phyloP scores from a whole-genome alignment of 2,113 vertebrate species.

The Neodontobutis hainanensis region DNA sequence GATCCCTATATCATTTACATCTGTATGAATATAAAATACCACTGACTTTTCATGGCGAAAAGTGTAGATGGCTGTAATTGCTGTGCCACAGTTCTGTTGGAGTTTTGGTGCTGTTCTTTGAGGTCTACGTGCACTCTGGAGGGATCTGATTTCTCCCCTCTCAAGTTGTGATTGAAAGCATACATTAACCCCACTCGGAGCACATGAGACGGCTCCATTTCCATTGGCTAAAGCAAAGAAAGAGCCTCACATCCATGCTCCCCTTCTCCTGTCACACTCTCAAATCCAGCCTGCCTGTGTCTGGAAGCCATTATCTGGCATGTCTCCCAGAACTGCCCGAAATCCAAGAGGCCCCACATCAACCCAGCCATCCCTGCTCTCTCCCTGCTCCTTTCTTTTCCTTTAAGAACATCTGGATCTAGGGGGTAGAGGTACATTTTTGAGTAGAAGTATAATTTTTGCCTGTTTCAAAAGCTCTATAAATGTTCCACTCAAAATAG shows the following conservation, averaged over 20 bases:
- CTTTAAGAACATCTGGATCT: constrained; percentile 24
- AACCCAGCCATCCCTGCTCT: constrained; percentile 44
- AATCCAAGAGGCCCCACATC: constrained; percentile 60
- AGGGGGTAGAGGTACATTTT: too few relatives aligned
- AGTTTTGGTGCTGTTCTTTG: constrained; percentile 27
- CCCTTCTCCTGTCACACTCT: constrained; percentile 65
- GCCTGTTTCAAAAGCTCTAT: too few relatives aligned
- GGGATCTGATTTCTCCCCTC: constrained; percentile 67
- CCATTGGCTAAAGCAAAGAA: too few relatives aligned
- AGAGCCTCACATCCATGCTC: constrained; percentile 6
- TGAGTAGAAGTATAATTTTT: too few relatives aligned
- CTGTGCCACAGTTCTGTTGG: too few relatives aligned
- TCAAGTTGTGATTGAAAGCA: constrained; percentile 49
- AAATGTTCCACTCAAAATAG: too few relatives aligned
- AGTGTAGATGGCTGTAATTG: background rate
- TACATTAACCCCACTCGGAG: constrained; percentile 54
- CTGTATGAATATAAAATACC: too few relatives aligned
- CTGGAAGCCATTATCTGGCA: constrained; percentile 81
- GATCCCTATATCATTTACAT: too few relatives aligned
- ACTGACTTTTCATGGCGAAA: background rate
- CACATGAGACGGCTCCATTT: too few relatives aligned
- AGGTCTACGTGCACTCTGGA: constrained; percentile 23
- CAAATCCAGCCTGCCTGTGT: constrained; percentile 62
- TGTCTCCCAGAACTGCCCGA: constrained; percentile 46
- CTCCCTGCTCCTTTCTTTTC: constrained; percentile 7